These are phyloP conservation scores for Drosophila flavopinicola DNA, from an alignment of 2,888 invertebrate species.

Conservation along the genomic window DNA sequence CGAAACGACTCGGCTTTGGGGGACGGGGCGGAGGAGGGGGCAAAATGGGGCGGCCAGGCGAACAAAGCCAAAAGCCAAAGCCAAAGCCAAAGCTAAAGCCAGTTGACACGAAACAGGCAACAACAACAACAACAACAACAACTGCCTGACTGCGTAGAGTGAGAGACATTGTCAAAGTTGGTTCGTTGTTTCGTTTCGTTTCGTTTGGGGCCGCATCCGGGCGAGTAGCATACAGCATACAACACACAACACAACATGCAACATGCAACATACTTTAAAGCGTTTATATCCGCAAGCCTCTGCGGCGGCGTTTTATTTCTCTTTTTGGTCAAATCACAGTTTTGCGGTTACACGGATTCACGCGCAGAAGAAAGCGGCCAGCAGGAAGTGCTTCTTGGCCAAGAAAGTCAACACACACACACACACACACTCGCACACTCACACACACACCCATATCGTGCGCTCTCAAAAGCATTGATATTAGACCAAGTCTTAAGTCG, in stretches of 20 bases:
- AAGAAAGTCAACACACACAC: too few relatives aligned
- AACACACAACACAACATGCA: too few relatives aligned
- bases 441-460: constrained; percentile 43
- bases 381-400: constrained; percentile 61
- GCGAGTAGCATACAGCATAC: constrained; percentile 54
- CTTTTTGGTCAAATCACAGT: constrained; percentile 76
- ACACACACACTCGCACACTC: too few relatives aligned
- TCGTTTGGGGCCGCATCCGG: constrained; percentile 57
- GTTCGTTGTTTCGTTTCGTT: neutral
- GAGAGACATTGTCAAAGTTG: constrained; percentile 61
- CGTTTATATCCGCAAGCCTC: constrained; percentile 75
- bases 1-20: constrained; percentile 29
- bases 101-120: constrained; percentile 71
- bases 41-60: constrained; percentile 70
- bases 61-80: constrained; percentile 62
- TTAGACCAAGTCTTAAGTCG: constrained; percentile 14
- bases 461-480: too few relatives aligned
- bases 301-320: constrained; percentile 49
- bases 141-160: constrained; percentile 57
- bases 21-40: too few relatives aligned
- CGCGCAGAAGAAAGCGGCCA: constrained; percentile 76
- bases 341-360: constrained; percentile 77
- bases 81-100: constrained; percentile 55
- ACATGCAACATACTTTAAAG: constrained; percentile 69
- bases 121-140: constrained; percentile 38